Base-by-base conservation (phyloP, 2,888 invertebrate genomes). In the Latrodectus hesperus region DNA sequence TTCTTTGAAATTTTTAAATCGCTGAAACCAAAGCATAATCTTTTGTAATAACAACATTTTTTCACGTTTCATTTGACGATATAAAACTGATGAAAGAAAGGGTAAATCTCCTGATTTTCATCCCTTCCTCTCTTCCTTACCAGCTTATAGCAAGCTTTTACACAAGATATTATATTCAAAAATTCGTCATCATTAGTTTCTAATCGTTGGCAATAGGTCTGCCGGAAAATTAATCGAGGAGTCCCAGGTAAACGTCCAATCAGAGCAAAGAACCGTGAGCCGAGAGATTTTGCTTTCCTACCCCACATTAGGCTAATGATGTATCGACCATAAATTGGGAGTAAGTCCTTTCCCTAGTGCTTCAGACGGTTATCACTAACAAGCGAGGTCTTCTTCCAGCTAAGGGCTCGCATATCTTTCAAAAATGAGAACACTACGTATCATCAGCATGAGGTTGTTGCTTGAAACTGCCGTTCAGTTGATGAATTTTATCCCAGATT, bases 151-250 rank as follows among this genome's bases (percentile, higher is more conserved):
- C 38, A 0, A 38, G 38, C 38, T 38, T 38, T 38, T 60, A 60
- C 14, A 60, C n/a, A 0, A 60, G 65, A 67, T 53, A 74, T 68
- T 68, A 67, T 52, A 1, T 72, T 65, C 70, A 77, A 81, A 87
- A 87, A 81, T 87, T 80, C 86, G 71, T 87, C 86, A 81, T 87
- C 86, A 87, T 87, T 87, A 87, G 86, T 81, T n/a, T 49, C 38
- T 76, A 87, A 87, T 73, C 81, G 81, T 71, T 68, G 72, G 86
- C 76, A 87, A 82, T 77, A 77, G 77, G 76, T 76, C 71, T 76
- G 53, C 53, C 86, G 86, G 75, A 81, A 84, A 84, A 84, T 84
- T 84, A 84, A 84, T 84, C 79, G 84, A 64, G 74, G 60, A 64
- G 9, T 52, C 67, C 38, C 81, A 87, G 81, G 81, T 87, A 82